Evolutionary conservation across 2,797 vertebrate genomes (phyloP).

Genomic region (Molossus molossus): DNA sequence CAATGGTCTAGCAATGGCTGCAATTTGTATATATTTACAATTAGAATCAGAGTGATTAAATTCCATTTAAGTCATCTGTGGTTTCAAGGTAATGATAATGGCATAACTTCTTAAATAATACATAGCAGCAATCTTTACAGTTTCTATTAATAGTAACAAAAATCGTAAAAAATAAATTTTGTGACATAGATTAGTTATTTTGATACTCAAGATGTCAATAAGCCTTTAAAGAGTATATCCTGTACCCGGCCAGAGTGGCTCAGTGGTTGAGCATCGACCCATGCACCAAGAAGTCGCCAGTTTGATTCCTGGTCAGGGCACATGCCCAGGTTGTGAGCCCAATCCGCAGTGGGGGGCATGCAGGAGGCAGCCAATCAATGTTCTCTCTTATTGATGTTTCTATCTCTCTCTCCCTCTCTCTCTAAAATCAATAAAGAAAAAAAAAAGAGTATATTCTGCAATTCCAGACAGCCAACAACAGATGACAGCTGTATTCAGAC

Average conservation of each 20-base stretch:
- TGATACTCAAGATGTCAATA: not conserved
- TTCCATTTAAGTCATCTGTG: not conserved
- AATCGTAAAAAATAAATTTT: slow-evolving; percentile 2
- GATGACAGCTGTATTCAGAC: not conserved
- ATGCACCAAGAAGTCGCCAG: too few species aligned
- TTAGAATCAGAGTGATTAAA: slow-evolving; percentile 34
- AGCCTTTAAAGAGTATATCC: not conserved
- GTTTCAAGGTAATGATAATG: not conserved
- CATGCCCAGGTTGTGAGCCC: too few species aligned
- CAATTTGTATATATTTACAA: not conserved
- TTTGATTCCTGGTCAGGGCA: too few species aligned
- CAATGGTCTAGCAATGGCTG: not conserved
- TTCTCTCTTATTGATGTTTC: too few species aligned
- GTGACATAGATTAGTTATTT: not conserved
- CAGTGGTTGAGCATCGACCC: too few species aligned
- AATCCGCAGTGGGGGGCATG: too few species aligned
- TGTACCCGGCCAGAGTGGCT: not conserved
- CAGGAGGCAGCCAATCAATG: too few species aligned
- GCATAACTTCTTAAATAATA: not conserved
- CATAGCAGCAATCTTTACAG: not conserved
- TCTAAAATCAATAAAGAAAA: too few species aligned
- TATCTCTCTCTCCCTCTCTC: too few species aligned
- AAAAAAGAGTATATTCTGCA: not conserved
- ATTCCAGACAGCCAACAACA: not conserved
- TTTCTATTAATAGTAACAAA: slow-evolving; percentile 10